These are phyloP conservation scores for Bombus soroeensis DNA, from an alignment of 1,140 invertebrate genomes.

Conservation along the genomic window DNA sequence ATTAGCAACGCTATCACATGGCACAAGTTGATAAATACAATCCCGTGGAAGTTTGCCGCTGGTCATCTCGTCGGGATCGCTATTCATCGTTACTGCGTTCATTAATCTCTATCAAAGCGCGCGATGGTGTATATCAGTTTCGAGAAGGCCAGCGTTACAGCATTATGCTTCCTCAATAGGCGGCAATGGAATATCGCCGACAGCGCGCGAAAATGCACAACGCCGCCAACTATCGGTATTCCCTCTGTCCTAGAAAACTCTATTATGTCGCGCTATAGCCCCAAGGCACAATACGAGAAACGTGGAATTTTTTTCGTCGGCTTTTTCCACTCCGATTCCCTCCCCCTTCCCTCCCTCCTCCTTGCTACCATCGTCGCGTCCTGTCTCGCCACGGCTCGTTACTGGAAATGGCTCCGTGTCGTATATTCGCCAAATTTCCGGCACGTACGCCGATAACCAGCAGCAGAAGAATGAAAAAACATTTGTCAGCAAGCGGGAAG, in stretches of 20 bases:
- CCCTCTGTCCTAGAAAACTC: constrained; percentile 62
- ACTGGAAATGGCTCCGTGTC: constrained; percentile 38
- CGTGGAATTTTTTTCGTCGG: constrained; percentile 38
- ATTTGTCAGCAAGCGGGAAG: constrained; percentile 47
- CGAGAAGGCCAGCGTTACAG: not conserved
- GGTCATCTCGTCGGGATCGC: not conserved
- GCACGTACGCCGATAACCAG: constrained; percentile 28
- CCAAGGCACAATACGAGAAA: constrained; percentile 50
- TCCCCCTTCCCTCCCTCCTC: fast-evolving
- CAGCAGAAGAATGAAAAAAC: constrained; percentile 46
- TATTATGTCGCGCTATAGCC: constrained; percentile 52
- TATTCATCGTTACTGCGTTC: constrained; percentile 2
- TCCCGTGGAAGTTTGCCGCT: not conserved
- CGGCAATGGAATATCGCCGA: constrained; percentile 21
- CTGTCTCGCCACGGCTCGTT: constrained; percentile 37
- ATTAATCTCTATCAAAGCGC: not conserved
- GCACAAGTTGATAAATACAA: not conserved
- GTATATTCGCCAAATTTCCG: constrained; percentile 64
- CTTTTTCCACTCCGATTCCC: constrained; percentile 1
- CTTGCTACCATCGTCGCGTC: not conserved
- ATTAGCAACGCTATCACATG: not conserved
- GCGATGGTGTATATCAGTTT: not conserved
- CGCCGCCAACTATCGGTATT: constrained; percentile 60
- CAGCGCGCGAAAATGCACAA: constrained; percentile 45
- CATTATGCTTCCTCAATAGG: constrained; percentile 38